phyloP scores from a whole-genome alignment of 2,113 vertebrate species.

The Poecilia latipinna region DNA sequence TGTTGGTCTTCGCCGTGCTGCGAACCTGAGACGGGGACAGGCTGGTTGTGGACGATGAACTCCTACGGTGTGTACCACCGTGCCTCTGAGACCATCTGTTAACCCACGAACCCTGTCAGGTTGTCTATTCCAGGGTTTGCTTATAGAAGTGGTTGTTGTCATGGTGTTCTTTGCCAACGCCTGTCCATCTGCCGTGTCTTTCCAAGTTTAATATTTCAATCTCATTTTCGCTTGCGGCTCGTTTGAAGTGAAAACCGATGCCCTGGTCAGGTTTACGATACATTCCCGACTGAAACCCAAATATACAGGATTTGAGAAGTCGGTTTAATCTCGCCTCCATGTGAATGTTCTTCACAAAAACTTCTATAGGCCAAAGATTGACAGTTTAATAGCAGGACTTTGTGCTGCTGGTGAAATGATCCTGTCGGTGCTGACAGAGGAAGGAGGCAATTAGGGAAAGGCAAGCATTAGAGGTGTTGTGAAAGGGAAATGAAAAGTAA shows the following conservation, averaged over 20 bases:
- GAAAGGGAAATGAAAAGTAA: conserved; percentile 67
- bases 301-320: not conserved
- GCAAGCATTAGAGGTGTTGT: conserved; percentile 44
- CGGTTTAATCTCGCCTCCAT: not conserved
- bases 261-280: not conserved
- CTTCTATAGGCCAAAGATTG: conserved; percentile 8
- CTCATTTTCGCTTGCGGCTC: not conserved
- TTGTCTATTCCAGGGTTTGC: not conserved
- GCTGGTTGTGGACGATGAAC: conserved; percentile 18
- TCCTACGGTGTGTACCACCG: not conserved
- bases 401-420: conserved; percentile 16
- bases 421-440: conserved; percentile 3
- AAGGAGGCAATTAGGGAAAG: conserved; percentile 14
- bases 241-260: not conserved
- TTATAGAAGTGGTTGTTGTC: not conserved
- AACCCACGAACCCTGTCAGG: conserved; percentile 12
- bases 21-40: conserved; percentile 8
- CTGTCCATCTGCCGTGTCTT: conserved; percentile 9
- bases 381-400: conserved; percentile 10
- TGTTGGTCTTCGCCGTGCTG: not conserved
- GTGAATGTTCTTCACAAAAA: not conserved
- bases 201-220: not conserved
- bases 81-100: conserved; percentile 22
- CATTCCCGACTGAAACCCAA: not conserved
- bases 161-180: not conserved